Percentiles rank a stretch among this genome's conserved stretches.
These are phyloP conservation scores for Brachionus manjavacas DNA, from an alignment of 1,140 invertebrate species.

Conservation along the genomic window DNA sequence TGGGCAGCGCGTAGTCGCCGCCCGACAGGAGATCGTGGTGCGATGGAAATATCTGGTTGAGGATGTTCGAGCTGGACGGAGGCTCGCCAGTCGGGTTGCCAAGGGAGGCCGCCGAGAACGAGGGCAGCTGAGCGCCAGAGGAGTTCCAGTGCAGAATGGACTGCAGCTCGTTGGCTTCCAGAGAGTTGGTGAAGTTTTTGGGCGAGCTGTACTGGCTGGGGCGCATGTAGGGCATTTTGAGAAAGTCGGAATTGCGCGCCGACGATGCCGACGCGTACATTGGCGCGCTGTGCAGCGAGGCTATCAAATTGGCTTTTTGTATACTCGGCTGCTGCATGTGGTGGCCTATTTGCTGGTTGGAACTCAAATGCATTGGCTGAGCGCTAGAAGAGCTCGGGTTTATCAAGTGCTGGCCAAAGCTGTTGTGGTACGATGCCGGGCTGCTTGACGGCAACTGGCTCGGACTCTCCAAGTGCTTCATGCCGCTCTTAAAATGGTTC, in stretches of 20 bases:
- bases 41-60: conserved; percentile 34
- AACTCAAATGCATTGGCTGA: background rate
- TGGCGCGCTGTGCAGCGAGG: background rate
- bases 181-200: background rate
- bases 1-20: background rate
- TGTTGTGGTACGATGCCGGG: background rate
- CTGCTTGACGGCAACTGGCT: background rate
- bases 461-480: background rate
- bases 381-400: background rate
- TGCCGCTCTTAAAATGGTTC: background rate
- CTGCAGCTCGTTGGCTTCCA: background rate
- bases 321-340: background rate
- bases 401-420: background rate
- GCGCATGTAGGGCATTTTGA: background rate
- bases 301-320: background rate
- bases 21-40: background rate
- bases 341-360: background rate
- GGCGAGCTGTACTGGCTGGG: background rate
- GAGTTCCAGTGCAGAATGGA: conserved; percentile 16
- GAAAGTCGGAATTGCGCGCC: background rate
- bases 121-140: background rate
- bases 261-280: background rate
- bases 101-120: background rate
- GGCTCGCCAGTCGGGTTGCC: background rate
- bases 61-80: conserved; percentile 14